Base-by-base conservation (phyloP, 1,140 invertebrate species). In the Uloborus diversus region DNA sequence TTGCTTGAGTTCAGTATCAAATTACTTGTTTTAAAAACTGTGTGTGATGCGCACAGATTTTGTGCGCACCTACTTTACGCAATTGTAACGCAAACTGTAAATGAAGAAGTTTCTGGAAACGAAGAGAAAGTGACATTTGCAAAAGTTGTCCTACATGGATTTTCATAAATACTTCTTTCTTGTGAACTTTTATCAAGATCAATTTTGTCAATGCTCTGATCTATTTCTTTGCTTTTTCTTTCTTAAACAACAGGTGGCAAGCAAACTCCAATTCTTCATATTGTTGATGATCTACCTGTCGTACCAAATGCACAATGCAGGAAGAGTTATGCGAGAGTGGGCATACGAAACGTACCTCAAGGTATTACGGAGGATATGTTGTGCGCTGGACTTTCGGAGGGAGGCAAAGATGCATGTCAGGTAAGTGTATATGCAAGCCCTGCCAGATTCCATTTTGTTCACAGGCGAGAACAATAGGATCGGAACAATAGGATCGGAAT, bases 221-320 rank as follows among this genome's bases (percentile, higher is more conserved):
- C 17, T 42, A 42, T 42, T 9, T 42, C 17, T 17, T 42, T 42
- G 9, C 9, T 53, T 23, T 1, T 30, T 61, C 14, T 17, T 37
- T 23, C 13, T 68, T 20, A 0, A 11, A 4, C 37, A 2, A 37
- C 20, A 73, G 69, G 49, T 47, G 69, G 69, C 5, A 27, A 23
- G 28, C 4, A 20, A 5, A 37, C 57, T 14, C 17, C 37, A 25
- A 5, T 23, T 17, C 20, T 76, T 20, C 71, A 76, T 11, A 33
- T 76, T 1, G 66, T 56, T 25, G 56, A 53, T 2, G 27, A 32
- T 13, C 61, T 80, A 27, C 87, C 90, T 59, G 90, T 95, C 4
- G 90, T 95, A 53, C 90, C 90, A 42, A 94, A 93, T 83, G 86
- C 89, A 33, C 88, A 89, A 69, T 96, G 94, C 83, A 90, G 89